phyloP scores from a whole-genome alignment of 2,113 vertebrate genomes.

The Dasyurus viverrinus region DNA sequence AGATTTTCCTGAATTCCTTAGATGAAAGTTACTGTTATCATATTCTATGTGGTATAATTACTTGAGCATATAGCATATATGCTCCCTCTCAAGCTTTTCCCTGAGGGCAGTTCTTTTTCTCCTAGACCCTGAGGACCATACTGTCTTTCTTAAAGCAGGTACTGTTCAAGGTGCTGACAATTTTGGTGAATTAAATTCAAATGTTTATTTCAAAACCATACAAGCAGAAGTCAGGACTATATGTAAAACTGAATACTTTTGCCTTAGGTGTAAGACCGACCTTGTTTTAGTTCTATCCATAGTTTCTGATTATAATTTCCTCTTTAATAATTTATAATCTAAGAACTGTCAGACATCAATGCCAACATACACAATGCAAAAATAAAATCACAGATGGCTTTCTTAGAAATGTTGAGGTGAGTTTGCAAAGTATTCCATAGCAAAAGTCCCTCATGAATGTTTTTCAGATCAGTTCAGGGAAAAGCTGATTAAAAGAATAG shows the following conservation, averaged over 20 bases:
- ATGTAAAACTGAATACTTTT: neutral
- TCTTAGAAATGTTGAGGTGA: conserved; percentile 18
- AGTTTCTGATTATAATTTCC: conserved; percentile 22
- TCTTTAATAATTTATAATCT: conserved; percentile 54
- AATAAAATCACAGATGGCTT: conserved; percentile 31
- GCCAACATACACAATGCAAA: neutral
- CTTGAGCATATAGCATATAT: neutral
- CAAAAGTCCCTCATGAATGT: conserved; percentile 7
- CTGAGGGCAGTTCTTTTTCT: neutral
- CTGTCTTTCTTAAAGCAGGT: neutral
- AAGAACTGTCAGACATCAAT: conserved; percentile 32
- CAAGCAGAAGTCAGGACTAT: conserved; percentile 15
- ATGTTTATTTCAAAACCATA: conserved; percentile 36
- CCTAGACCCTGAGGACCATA: neutral
- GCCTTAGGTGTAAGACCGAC: neutral
- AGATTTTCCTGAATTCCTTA: neutral
- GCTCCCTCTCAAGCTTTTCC: neutral
- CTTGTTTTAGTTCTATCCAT: neutral
- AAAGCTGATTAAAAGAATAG: conserved; percentile 56
- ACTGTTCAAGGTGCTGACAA: neutral
- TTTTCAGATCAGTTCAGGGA: conserved; percentile 62
- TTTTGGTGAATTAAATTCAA: neutral
- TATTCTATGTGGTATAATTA: neutral
- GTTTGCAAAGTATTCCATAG: conserved; percentile 14
- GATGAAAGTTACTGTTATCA: neutral